Conservation (phyloP, 1,140 invertebrate species). For the Phenacoccus solenopsis region DNA sequence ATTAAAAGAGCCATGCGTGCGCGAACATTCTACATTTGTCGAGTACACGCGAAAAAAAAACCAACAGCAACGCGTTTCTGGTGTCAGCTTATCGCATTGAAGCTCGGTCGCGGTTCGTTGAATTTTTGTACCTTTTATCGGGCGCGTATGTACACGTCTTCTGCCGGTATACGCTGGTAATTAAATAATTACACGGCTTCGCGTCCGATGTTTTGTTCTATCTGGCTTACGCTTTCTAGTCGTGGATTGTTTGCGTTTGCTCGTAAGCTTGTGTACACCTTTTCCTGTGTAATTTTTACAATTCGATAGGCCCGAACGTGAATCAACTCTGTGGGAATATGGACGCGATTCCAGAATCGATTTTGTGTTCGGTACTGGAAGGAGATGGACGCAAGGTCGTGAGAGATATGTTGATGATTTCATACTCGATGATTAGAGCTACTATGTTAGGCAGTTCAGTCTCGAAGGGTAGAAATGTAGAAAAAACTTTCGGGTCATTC, state of each 20-base stretch:
- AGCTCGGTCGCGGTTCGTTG: neutral
- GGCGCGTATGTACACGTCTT: neutral
- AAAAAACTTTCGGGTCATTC: too few species aligned
- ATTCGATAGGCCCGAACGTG: too few species aligned
- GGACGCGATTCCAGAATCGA: too few species aligned
- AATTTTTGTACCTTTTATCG: neutral
- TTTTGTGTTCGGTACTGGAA: too few species aligned
- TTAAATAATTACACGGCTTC: conserved; percentile 2
- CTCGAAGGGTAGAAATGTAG: too few species aligned
- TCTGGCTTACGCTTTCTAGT: too few species aligned
- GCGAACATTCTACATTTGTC: neutral
- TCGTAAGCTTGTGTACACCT: neutral
- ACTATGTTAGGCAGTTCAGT: too few species aligned
- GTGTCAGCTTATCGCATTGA: neutral
- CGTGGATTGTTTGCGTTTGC: neutral
- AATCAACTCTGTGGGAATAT: too few species aligned
- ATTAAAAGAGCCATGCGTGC: neutral
- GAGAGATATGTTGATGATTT: too few species aligned
- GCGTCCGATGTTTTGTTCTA: neutral
- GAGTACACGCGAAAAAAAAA: neutral
- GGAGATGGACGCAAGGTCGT: too few species aligned
- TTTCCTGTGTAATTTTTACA: neutral
- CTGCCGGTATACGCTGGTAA: neutral
- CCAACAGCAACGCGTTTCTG: neutral
- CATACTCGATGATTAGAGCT: too few species aligned